A percentile compares a stretch with the other conserved stretches of the same genome.
phyloP scores from a whole-genome alignment of 2,797 vertebrate genomes.

The Decapterus maruadsi region DNA sequence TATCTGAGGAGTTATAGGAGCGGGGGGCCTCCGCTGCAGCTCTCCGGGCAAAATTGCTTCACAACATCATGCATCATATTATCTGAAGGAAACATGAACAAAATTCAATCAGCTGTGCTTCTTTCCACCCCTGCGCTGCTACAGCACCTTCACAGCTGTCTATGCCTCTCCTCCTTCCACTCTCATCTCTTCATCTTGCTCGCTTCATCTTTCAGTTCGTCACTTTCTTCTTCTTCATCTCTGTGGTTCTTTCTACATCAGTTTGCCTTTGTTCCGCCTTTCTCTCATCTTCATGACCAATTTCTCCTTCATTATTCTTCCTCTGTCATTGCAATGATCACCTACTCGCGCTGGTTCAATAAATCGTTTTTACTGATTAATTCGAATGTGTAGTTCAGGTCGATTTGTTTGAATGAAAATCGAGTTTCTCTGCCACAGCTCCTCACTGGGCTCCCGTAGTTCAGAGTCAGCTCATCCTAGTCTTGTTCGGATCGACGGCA shows the following conservation, averaged over 20 bases:
- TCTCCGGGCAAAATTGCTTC: slow-evolving; percentile 39
- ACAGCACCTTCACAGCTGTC: slow-evolving; percentile 1
- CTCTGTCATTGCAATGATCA: no score
- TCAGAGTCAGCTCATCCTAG: no score
- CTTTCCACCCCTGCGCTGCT: slow-evolving; percentile 2
- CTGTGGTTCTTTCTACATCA: not conserved
- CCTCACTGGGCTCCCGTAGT: no score
- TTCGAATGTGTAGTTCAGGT: no score
- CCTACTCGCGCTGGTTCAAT: no score
- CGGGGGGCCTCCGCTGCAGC: not conserved
- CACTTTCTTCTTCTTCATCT: not conserved
- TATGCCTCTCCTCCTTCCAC: slow-evolving; percentile 1
- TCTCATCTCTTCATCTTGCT: slow-evolving; percentile 1
- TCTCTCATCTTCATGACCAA: not conserved
- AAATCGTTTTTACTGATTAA: no score
- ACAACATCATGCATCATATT: slow-evolving; percentile 55
- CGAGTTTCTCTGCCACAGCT: no score
- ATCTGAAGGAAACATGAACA: slow-evolving; percentile 34
- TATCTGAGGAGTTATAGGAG: slow-evolving; percentile 30
- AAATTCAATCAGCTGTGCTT: slow-evolving; percentile 34
- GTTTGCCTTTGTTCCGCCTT: not conserved
- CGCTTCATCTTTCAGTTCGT: not conserved
- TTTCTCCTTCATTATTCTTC: not conserved
- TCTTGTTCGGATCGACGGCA: no score
- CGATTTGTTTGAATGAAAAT: no score